A percentile compares a stretch with the other conserved stretches of the same genome.
Evolutionary conservation across 2,797 vertebrate species (phyloP).

Genomic region (Danio kyathit): DNA sequence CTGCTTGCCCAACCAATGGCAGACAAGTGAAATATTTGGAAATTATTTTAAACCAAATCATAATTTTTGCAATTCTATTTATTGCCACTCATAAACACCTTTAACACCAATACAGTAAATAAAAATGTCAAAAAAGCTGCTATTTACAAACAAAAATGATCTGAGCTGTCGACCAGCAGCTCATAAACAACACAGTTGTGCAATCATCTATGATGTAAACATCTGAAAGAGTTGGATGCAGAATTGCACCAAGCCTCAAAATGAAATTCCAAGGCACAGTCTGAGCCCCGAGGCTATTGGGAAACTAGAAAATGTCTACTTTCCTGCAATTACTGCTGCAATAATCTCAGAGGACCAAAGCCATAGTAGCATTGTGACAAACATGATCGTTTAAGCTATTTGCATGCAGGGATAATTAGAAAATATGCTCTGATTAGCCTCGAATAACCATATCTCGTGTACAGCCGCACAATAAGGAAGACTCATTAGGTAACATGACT

Average conservation of each 20-base stretch:
- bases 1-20: background rate
- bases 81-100: background rate
- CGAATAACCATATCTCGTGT: slow-evolving; percentile 33
- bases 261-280: slow-evolving; percentile 29
- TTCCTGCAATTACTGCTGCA: slow-evolving; percentile 51
- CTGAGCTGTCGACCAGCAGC: background rate
- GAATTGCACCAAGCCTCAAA: slow-evolving; percentile 7
- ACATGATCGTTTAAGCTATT: slow-evolving; percentile 42
- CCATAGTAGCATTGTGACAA: slow-evolving; percentile 46
- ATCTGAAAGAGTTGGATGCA: slow-evolving; percentile 9
- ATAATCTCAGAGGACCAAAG: slow-evolving; percentile 52
- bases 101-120: background rate
- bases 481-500: slow-evolving; percentile 48
- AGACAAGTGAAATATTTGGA: background rate
- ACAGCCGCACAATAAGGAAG: slow-evolving; percentile 31
- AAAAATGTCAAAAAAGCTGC: slow-evolving; percentile 11
- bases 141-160: background rate
- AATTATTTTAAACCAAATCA: background rate
- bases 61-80: background rate
- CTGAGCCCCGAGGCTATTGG: slow-evolving; percentile 41
- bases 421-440: slow-evolving; percentile 53
- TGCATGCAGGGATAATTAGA: slow-evolving; percentile 49
- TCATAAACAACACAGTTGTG: slow-evolving; percentile 15
- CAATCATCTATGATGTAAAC: slow-evolving; percentile 33
- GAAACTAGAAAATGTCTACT: slow-evolving; percentile 48